Evolutionary conservation across 2,797 vertebrate species (phyloP).

Genomic region (Austrolebias charrua): DNA sequence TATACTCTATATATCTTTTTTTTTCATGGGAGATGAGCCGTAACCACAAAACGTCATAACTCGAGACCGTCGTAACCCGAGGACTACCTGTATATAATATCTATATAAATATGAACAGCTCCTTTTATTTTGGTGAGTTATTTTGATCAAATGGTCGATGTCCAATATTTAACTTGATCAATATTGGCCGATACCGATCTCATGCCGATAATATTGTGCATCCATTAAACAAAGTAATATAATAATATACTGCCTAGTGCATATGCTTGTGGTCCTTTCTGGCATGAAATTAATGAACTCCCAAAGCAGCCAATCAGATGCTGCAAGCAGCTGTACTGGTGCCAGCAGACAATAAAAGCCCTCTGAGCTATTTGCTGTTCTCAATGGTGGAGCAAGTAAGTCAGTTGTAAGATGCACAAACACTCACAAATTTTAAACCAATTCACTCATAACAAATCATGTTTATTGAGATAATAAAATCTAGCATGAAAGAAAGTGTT

Average conservation of each 20-base stretch:
- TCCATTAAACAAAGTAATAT: too few relatives aligned
- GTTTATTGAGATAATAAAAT: background rate
- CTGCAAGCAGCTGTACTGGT: background rate
- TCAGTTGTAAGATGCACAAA: background rate
- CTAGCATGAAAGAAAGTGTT: accelerated
- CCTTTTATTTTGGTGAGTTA: too few relatives aligned
- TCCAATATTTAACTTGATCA: too few relatives aligned
- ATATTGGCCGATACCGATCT: too few relatives aligned
- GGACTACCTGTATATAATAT: too few relatives aligned
- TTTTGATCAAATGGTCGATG: too few relatives aligned
- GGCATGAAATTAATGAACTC: background rate
- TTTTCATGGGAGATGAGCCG: too few relatives aligned
- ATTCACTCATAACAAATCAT: background rate
- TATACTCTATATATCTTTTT: too few relatives aligned
- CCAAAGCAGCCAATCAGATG: background rate
- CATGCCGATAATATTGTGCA: too few relatives aligned
- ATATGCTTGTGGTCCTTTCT: background rate
- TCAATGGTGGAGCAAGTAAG: background rate
- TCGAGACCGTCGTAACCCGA: too few relatives aligned
- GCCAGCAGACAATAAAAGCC: background rate
- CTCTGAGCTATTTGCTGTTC: background rate
- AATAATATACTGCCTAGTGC: background rate
- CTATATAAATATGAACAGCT: too few relatives aligned
- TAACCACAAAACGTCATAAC: too few relatives aligned
- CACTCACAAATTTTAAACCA: background rate